A percentile compares a stretch with the other conserved stretches of the same genome.
These are phyloP conservation scores for Trachelipus rathkii DNA, from an alignment of 1,140 invertebrate genomes.

Conservation along the genomic window DNA sequence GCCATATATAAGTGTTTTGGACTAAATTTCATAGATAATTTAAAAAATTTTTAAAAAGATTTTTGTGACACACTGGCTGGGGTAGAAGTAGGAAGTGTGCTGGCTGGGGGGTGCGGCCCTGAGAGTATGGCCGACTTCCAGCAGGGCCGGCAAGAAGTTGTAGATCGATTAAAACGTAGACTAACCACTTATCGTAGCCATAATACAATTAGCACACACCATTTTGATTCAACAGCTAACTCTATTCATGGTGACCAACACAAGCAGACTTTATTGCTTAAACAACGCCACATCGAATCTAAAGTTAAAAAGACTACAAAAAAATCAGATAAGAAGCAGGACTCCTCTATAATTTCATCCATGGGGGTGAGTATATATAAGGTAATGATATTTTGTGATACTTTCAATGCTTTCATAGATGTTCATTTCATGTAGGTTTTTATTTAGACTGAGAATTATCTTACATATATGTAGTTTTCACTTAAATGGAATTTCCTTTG, in stretches of 20 bases:
- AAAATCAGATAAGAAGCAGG: slow-evolving; percentile 2
- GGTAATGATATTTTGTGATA: too few species aligned
- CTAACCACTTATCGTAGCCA: background rate
- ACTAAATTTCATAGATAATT: background rate
- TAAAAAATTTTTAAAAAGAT: background rate
- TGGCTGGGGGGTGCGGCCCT: slow-evolving; percentile 7
- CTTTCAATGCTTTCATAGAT: too few species aligned
- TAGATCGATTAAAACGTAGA: background rate
- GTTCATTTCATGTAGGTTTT: too few species aligned
- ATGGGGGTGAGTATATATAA: background rate
- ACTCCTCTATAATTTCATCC: background rate
- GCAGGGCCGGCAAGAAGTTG: background rate
- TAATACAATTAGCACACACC: background rate
- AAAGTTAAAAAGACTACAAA: slow-evolving; percentile 3
- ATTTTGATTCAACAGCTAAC: background rate
- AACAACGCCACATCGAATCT: background rate
- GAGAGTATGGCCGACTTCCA: background rate
- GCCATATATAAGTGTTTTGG: background rate
- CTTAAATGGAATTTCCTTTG: too few species aligned
- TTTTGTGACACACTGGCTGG: background rate
- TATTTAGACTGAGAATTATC: too few species aligned
- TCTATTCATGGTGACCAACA: background rate
- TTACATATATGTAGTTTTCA: too few species aligned
- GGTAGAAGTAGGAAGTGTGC: background rate
- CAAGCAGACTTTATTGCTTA: background rate